Evolutionary conservation across 2,888 invertebrate species (phyloP).

Genomic region (Drosophila dives): DNA sequence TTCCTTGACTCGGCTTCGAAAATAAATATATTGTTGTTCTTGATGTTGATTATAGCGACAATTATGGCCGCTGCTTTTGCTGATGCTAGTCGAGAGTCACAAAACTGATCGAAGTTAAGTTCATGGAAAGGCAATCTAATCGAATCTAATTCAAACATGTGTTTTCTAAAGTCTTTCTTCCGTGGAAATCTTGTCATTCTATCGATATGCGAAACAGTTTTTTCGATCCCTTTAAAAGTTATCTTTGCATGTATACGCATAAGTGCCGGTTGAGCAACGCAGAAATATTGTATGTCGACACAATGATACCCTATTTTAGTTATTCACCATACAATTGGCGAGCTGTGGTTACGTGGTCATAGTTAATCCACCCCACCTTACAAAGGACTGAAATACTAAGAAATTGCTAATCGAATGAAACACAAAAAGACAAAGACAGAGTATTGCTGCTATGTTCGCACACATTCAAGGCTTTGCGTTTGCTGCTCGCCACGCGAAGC

Average conservation of each 20-base stretch:
- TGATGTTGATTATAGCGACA: constrained; percentile 6
- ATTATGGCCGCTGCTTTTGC: constrained; percentile 16
- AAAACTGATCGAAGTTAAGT: neutral
- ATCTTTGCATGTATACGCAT: neutral
- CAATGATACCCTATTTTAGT: neutral
- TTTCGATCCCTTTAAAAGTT: neutral
- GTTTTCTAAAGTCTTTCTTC: neutral
- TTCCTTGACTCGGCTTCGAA: neutral
- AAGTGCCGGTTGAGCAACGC: neutral
- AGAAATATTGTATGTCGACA: neutral
- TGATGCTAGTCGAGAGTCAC: constrained; percentile 6
- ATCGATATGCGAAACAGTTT: neutral
- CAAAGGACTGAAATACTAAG: too few species aligned
- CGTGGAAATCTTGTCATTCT: neutral
- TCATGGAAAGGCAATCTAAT: too few species aligned
- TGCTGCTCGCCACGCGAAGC: too few species aligned
- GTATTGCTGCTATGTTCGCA: too few species aligned
- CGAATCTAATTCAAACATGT: neutral
- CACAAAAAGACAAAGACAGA: too few species aligned
- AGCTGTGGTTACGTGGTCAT: neutral
- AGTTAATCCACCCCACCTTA: neutral
- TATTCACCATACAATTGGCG: neutral
- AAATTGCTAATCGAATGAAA: too few species aligned
- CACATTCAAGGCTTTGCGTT: too few species aligned
- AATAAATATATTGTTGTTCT: neutral